Conservation (phyloP, 2,797 vertebrate species). For the Notoglanidium macrostoma region DNA sequence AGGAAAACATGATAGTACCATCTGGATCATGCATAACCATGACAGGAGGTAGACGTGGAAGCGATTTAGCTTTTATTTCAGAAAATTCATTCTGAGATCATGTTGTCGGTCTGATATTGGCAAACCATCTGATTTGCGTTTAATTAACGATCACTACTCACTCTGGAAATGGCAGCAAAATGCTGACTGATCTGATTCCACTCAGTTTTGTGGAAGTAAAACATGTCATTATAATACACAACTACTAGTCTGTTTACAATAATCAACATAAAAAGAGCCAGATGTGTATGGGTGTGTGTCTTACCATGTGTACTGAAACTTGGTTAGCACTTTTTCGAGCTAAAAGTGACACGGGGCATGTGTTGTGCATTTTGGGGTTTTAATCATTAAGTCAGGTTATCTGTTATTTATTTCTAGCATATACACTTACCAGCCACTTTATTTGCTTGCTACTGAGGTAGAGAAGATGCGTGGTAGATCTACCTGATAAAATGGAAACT, state of each 20-base stretch:
- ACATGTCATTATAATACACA: slow-evolving; percentile 24
- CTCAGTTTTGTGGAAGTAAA: slow-evolving; percentile 9
- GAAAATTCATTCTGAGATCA: background rate
- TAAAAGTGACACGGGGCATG: slow-evolving; percentile 2
- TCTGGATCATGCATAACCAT: background rate
- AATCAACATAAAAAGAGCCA: slow-evolving; percentile 24
- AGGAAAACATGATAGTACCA: background rate
- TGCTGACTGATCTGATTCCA: slow-evolving; percentile 24
- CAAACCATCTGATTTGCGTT: slow-evolving; percentile 2
- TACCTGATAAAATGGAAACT: slow-evolving; percentile 5
- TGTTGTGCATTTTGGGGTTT: background rate
- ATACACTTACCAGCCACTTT: background rate
- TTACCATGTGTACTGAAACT: background rate
- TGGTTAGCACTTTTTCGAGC: background rate
- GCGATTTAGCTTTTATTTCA: background rate
- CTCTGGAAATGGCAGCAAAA: slow-evolving; percentile 7
- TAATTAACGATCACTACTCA: slow-evolving; percentile 8
- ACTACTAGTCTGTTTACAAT: slow-evolving; percentile 25
- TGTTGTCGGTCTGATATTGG: background rate
- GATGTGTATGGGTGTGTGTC: slow-evolving; percentile 14
- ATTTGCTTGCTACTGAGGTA: background rate
- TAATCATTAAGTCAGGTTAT: background rate
- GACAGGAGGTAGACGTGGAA: background rate
- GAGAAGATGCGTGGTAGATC: background rate
- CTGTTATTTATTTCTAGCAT: background rate